phyloP scores from a whole-genome alignment of 92 coral and sea anemone species.

The Montipora capitata region DNA sequence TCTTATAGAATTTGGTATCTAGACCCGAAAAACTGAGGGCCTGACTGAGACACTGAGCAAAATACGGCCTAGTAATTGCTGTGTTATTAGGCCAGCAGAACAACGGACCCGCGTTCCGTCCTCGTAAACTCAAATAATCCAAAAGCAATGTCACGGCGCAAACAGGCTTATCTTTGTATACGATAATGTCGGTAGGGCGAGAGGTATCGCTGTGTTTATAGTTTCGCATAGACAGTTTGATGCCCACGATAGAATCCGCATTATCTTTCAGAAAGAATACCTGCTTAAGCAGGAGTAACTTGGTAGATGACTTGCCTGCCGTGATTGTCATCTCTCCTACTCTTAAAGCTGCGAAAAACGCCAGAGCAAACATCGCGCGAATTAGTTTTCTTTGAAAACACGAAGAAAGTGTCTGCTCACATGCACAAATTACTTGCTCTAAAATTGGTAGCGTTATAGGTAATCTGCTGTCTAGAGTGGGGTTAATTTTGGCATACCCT shows the following conservation, averaged over 20 bases:
- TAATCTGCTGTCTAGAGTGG: conserved; percentile 38
- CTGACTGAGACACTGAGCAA: conserved; percentile 6
- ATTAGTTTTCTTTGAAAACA: conserved; percentile 3
- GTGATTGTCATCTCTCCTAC: conserved; percentile 39
- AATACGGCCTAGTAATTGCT: conserved; percentile 1
- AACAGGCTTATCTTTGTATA: conserved; percentile 5
- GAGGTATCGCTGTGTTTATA: conserved; percentile 24
- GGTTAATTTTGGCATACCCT: conserved; percentile 52
- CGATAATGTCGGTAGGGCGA: conserved; percentile 1
- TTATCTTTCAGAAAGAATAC: conserved; percentile 2
- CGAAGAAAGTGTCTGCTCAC: not conserved
- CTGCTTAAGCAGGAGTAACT: conserved; percentile 19
- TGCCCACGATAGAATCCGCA: not conserved
- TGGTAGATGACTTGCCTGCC: not conserved
- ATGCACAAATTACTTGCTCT: conserved; percentile 24
- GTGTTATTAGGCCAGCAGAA: conserved; percentile 43
- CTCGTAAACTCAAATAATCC: conserved; percentile 20
- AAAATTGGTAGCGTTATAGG: conserved; percentile 61
- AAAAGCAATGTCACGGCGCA: conserved; percentile 24
- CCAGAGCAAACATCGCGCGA: conserved; percentile 49
- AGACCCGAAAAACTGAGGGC: conserved; percentile 37
- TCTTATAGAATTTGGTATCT: conserved; percentile 26
- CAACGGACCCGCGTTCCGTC: conserved; percentile 23
- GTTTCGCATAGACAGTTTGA: not conserved
- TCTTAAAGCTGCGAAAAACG: conserved; percentile 54